Evolutionary conservation across 1,140 invertebrate species (phyloP).

Genomic region (Vanessa atalanta): DNA sequence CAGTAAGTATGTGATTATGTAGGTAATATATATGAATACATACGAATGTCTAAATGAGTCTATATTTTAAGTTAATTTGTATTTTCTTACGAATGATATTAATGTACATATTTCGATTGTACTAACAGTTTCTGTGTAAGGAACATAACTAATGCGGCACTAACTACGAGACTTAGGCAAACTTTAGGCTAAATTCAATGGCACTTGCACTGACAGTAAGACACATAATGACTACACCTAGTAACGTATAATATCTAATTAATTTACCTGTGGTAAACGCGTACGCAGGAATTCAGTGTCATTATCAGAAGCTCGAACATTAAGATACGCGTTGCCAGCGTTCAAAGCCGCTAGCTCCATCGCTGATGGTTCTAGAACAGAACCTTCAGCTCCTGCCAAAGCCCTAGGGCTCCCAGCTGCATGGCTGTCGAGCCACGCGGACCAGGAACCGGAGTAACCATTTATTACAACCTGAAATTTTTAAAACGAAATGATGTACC

Average conservation of each 20-base stretch:
- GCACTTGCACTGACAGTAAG: too few species aligned
- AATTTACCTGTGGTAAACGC: slow-evolving; percentile 66
- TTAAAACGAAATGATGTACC: neutral
- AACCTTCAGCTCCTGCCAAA: slow-evolving; percentile 59
- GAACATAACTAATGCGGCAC: too few species aligned
- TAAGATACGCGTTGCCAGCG: slow-evolving; percentile 61
- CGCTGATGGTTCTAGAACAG: slow-evolving; percentile 66
- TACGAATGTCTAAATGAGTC: too few species aligned
- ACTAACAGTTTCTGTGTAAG: too few species aligned
- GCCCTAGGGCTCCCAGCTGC: slow-evolving; percentile 43
- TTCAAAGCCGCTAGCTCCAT: slow-evolving; percentile 63
- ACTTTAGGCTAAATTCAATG: too few species aligned
- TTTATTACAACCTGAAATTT: slow-evolving; percentile 61
- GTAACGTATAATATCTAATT: neutral
- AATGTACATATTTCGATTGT: too few species aligned
- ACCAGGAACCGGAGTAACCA: slow-evolving; percentile 58
- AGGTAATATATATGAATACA: too few species aligned
- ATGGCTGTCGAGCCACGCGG: slow-evolving; percentile 65
- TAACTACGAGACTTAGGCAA: too few species aligned
- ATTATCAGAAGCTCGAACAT: slow-evolving; percentile 62
- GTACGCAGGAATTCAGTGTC: slow-evolving; percentile 67
- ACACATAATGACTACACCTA: neutral
- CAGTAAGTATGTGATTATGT: too few species aligned
- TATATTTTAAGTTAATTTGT: too few species aligned
- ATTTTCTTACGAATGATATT: too few species aligned